Conservation (phyloP, 2,797 vertebrate species). For the Malacoraja senta region DNA sequence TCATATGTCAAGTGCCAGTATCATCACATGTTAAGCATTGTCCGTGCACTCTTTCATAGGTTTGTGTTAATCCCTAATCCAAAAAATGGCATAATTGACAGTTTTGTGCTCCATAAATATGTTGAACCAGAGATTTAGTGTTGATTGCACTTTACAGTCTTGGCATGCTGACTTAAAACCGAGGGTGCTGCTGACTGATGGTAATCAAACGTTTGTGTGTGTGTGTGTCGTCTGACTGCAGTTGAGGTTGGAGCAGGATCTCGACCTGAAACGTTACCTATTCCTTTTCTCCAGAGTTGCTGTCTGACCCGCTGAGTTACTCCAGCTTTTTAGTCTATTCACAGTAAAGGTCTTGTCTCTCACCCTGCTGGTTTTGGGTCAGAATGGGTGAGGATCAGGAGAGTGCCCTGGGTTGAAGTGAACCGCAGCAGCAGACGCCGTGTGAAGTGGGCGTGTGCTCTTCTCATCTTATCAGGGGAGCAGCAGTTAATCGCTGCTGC, state of each 20-base stretch:
- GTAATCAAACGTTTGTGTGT: neutral
- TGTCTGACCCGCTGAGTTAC: no score
- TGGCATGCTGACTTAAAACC: neutral
- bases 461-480: neutral
- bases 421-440: neutral
- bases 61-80: neutral
- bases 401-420: neutral
- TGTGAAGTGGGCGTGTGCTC: neutral
- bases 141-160: neutral
- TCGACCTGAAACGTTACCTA: no score
- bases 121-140: neutral
- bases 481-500: neutral
- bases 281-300: no score
- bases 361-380: neutral
- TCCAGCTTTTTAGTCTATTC: no score
- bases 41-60: neutral
- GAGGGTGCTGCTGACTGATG: neutral
- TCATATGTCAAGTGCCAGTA: no score
- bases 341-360: neutral
- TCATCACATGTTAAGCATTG: neutral
- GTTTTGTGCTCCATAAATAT: neutral
- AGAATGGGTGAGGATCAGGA: neutral
- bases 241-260: neutral
- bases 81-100: neutral
- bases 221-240: neutral